These are phyloP conservation scores for Philereme transversata DNA, from an alignment of 2,888 invertebrate species.

Conservation along the genomic window DNA sequence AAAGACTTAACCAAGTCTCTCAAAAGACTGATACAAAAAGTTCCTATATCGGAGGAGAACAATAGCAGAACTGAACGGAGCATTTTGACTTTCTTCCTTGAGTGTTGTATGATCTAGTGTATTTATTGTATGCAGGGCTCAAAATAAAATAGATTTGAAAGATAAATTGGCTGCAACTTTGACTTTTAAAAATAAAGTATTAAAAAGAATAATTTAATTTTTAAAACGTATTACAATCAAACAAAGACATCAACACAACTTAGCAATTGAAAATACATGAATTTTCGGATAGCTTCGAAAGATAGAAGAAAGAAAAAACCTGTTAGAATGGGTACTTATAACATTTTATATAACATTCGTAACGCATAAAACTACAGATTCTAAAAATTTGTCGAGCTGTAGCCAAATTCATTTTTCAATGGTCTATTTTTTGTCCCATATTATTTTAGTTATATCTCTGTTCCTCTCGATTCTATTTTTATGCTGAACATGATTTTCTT, in stretches of 20 bases:
- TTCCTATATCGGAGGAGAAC: not conserved
- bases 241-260: no score
- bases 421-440: no score
- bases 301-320: no score
- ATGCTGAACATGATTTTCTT: not conserved
- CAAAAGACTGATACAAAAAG: not conserved
- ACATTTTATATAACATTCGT: no score
- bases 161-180: not conserved
- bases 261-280: no score
- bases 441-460: no score
- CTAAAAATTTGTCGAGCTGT: no score
- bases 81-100: constrained; percentile 1
- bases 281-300: no score
- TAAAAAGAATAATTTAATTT: not conserved
- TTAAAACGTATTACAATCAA: not conserved
- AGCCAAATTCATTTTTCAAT: no score
- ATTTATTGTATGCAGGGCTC: constrained; percentile 4
- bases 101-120: constrained; percentile 6
- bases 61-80: constrained; percentile 5
- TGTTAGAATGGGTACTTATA: no score
- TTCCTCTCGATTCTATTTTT: not conserved
- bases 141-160: not conserved
- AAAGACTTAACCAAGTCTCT: constrained; percentile 7
- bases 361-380: no score
- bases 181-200: not conserved